Conservation (phyloP, 2,797 vertebrate species). For the Cuculus canorus region DNA sequence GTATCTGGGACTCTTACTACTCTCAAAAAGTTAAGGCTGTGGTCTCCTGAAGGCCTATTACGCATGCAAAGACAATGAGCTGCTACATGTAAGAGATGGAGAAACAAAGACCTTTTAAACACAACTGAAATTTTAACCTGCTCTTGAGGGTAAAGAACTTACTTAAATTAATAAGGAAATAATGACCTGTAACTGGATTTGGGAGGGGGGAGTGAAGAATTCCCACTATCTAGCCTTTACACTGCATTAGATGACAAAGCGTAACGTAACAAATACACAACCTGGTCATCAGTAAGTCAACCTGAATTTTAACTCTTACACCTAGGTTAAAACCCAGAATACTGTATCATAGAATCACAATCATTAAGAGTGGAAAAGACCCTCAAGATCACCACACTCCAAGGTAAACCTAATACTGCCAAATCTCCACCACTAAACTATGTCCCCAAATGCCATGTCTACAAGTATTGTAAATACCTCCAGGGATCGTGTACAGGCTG, state of each 20-base stretch:
- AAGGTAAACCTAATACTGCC: background rate
- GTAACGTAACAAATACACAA: background rate
- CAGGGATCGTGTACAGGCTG: no score
- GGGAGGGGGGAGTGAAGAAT: fast-evolving
- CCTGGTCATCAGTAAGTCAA: background rate
- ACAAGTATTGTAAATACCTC: background rate
- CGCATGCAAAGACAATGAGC: background rate
- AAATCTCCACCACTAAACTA: background rate
- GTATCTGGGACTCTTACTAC: background rate
- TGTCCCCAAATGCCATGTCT: fast-evolving
- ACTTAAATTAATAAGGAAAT: background rate
- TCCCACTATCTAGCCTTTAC: background rate
- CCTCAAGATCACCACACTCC: background rate
- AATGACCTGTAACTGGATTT: background rate
- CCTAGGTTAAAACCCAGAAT: background rate
- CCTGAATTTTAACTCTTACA: background rate
- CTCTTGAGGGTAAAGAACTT: background rate
- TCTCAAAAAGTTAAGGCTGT: background rate
- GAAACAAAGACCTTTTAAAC: background rate
- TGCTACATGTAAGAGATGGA: background rate
- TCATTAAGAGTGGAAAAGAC: background rate
- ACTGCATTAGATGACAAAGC: background rate
- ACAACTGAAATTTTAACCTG: background rate
- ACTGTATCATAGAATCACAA: background rate
- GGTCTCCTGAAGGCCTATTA: background rate